Conservation (phyloP, 1,140 invertebrate species). For the Drosophila melanogaster region Release_6_plus_ISO1_MT NT_037436.4:15482001-15482500, state of each 20-base stretch:
- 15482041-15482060: constrained; percentile 31
- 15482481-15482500: constrained; percentile 7
- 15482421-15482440: constrained; percentile 29
- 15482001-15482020: background rate
- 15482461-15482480: constrained; percentile 45
- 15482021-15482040: background rate
- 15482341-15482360: constrained; percentile 5
- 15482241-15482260: constrained; percentile 41
- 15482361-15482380: constrained; percentile 1
- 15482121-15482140: constrained; percentile 10
- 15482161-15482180: constrained; percentile 60
- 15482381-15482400: constrained; percentile 25
- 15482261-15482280: constrained; percentile 42
- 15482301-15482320: constrained; percentile 50
- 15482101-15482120: constrained; percentile 40
- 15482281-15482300: constrained; percentile 59
- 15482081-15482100: constrained; percentile 58
- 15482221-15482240: constrained; percentile 10
- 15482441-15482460: constrained; percentile 50
- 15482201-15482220: constrained; percentile 58
- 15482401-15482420: constrained; percentile 25
- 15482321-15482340: constrained; percentile 48
- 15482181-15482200: constrained; percentile 64
- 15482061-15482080: constrained; percentile 57
- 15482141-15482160: constrained; percentile 41